Percentiles rank a stretch among this genome's conserved stretches.
phyloP scores from a whole-genome alignment of 2,113 vertebrate species.

The Urocolius indicus region DNA sequence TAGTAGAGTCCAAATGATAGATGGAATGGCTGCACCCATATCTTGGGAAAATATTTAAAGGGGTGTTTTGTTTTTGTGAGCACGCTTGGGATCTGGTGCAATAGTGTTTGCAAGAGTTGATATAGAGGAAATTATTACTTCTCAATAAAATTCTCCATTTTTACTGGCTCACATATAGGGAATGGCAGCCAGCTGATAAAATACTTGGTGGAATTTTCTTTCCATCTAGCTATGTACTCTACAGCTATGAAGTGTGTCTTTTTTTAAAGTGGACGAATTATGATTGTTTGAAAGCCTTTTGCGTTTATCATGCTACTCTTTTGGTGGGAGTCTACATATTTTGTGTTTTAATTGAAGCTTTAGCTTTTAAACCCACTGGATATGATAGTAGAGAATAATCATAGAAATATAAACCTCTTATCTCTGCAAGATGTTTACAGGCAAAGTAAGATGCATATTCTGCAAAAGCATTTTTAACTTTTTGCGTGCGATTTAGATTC shows the following conservation, averaged over 20 bases:
- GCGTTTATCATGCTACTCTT: background rate
- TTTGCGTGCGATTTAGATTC: background rate
- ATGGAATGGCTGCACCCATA: conserved; percentile 47
- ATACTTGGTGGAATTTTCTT: conserved; percentile 38
- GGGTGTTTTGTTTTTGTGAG: conserved; percentile 46
- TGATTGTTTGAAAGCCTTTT: background rate
- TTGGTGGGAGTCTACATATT: background rate
- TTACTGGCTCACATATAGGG: conserved; percentile 57
- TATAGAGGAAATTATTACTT: conserved; percentile 63
- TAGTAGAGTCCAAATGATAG: conserved; percentile 6
- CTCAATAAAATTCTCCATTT: conserved; percentile 68
- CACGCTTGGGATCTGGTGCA: conserved; percentile 48
- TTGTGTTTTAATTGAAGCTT: background rate
- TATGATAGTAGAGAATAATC: background rate
- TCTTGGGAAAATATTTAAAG: conserved; percentile 57
- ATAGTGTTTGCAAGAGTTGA: conserved; percentile 53
- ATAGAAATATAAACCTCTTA: background rate
- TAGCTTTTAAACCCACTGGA: background rate
- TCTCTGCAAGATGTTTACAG: background rate
- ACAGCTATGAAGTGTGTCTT: background rate
- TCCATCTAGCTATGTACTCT: conserved; percentile 6
- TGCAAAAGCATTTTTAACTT: background rate
- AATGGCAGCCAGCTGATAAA: conserved; percentile 67
- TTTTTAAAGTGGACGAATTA: background rate
- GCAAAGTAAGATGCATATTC: background rate